phyloP scores from a whole-genome alignment of 2,797 vertebrate species.

The Sphaeramia orbicularis region DNA sequence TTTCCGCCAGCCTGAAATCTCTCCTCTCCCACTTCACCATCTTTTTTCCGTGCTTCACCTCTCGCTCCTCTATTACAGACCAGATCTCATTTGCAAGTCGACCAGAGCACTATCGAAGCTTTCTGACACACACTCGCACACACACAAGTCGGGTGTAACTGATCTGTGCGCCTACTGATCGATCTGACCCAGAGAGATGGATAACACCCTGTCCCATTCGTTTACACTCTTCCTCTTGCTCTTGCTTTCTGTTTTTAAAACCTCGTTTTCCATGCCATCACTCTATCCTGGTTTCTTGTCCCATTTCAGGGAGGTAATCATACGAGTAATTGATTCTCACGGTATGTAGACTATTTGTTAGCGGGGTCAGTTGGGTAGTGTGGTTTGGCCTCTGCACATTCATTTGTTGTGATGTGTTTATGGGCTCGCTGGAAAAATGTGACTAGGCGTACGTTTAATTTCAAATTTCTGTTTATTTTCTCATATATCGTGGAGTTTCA shows the following conservation, averaged over 20 bases:
- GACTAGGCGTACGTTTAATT: too few relatives aligned
- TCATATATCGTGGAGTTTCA: too few relatives aligned
- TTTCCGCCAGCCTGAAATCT: slow-evolving; percentile 5
- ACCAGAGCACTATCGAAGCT: slow-evolving; percentile 47
- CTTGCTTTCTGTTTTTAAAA: slow-evolving; percentile 23
- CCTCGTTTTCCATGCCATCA: background rate
- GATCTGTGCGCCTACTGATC: slow-evolving; percentile 62
- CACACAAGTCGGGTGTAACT: slow-evolving; percentile 55
- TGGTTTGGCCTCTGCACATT: background rate
- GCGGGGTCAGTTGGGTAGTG: background rate
- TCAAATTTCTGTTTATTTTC: too few relatives aligned
- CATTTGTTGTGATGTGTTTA: background rate
- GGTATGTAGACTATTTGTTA: slow-evolving; percentile 2
- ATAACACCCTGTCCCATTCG: slow-evolving; percentile 64
- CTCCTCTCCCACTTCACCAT: slow-evolving; percentile 12
- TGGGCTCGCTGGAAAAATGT: too few relatives aligned
- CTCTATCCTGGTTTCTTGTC: background rate
- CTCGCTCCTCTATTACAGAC: slow-evolving; percentile 37
- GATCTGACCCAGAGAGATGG: slow-evolving; percentile 69
- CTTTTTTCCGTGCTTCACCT: slow-evolving; percentile 25
- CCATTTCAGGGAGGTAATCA: slow-evolving; percentile 1
- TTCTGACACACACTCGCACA: slow-evolving; percentile 32
- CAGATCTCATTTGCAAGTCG: slow-evolving; percentile 64
- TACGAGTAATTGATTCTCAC: slow-evolving; percentile 25
- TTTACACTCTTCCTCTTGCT: slow-evolving; percentile 46